Percentiles rank a stretch among this genome's conserved stretches.
phyloP scores from a whole-genome alignment of 2,113 vertebrate genomes.

The Sarotherodon lohbergeri region DNA sequence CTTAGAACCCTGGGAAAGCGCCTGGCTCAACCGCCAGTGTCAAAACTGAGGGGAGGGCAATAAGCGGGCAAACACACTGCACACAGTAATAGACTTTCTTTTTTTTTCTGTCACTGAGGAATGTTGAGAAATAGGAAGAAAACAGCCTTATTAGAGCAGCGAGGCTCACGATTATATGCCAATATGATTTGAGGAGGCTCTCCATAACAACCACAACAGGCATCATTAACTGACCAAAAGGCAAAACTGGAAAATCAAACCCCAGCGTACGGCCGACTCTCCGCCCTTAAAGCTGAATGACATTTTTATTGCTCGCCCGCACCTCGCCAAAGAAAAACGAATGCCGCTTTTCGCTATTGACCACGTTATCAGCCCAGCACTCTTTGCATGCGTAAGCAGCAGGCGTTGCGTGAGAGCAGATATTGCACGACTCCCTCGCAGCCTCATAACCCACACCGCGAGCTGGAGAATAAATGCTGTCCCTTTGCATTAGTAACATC shows the following conservation, averaged over 20 bases:
- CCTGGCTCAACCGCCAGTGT: slow-evolving; percentile 57
- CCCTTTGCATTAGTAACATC: slow-evolving; percentile 59
- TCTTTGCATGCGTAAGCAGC: not conserved
- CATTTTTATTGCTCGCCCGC: not conserved
- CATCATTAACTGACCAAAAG: slow-evolving; percentile 13
- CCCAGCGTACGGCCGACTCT: not conserved
- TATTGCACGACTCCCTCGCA: not conserved
- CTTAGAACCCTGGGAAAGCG: slow-evolving; percentile 72
- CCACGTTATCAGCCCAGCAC: not conserved
- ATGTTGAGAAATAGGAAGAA: slow-evolving; percentile 50
- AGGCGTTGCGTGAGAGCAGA: not conserved
- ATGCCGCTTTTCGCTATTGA: not conserved
- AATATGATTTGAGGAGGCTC: slow-evolving; percentile 55
- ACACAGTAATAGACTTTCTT: slow-evolving; percentile 30
- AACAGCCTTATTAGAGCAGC: slow-evolving; percentile 69
- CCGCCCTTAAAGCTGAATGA: not conserved
- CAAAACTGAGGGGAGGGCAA: slow-evolving; percentile 59
- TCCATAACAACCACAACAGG: slow-evolving; percentile 16
- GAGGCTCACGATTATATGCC: slow-evolving; percentile 61
- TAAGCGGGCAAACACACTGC: slow-evolving; percentile 43
- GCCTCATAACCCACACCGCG: not conserved
- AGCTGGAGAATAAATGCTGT: slow-evolving; percentile 40
- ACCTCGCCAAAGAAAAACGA: not conserved
- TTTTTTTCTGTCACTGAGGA: slow-evolving; percentile 52
- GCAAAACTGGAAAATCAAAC: not conserved